Evolutionary conservation across 1,140 invertebrate species (phyloP).

Genomic region (Drosophila grimshawi): DNA sequence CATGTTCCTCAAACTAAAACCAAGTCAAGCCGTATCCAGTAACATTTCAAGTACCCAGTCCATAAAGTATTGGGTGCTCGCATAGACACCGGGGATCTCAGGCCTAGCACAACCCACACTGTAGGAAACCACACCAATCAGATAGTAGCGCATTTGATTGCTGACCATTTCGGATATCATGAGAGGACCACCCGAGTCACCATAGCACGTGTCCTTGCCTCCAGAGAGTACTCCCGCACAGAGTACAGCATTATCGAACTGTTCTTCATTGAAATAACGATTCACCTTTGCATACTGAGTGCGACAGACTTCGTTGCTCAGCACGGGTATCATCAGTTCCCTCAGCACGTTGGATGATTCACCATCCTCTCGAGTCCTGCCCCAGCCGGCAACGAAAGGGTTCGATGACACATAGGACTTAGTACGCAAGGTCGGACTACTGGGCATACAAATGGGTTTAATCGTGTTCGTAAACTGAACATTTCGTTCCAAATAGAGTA

Average conservation of each 20-base stretch:
- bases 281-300: conserved; percentile 86
- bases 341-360: conserved; percentile 87
- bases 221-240: conserved; percentile 91
- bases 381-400: conserved; percentile 92
- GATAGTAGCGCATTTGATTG: conserved; percentile 84
- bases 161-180: conserved; percentile 86
- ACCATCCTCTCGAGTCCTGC: conserved; percentile 85
- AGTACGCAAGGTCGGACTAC: conserved; percentile 30
- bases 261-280: conserved; percentile 87
- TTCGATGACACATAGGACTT: conserved; percentile 85
- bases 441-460: conserved; percentile 71
- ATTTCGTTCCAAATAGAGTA: conserved; percentile 70
- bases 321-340: conserved; percentile 90
- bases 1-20: background rate
- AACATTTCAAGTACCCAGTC: conserved; percentile 84
- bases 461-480: conserved; percentile 62
- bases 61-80: conserved; percentile 87
- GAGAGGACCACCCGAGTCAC: conserved; percentile 94
- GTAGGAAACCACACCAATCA: conserved; percentile 90
- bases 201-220: conserved; percentile 93
- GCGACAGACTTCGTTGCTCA: conserved; percentile 87
- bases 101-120: conserved; percentile 89
- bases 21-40: conserved; percentile 46
- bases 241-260: conserved; percentile 86
- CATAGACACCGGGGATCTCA: conserved; percentile 90